These are phyloP conservation scores for Boulengeromyrus knoepffleri DNA, from an alignment of 2,113 vertebrate genomes.

Conservation along the genomic window DNA sequence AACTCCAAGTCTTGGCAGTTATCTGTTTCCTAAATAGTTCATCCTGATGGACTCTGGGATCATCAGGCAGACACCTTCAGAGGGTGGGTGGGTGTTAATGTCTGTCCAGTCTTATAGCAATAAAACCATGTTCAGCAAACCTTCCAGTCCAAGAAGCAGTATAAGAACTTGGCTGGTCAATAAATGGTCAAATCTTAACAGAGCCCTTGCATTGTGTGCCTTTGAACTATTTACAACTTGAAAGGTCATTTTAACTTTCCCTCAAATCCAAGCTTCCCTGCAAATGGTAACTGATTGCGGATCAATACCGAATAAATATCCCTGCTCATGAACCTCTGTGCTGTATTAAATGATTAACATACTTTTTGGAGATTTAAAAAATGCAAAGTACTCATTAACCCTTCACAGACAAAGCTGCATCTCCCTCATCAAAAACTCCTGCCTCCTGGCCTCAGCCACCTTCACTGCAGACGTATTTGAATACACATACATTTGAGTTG, in stretches of 20 bases:
- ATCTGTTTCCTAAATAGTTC: not conserved
- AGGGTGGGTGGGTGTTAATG: not conserved
- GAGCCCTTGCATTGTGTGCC: not conserved
- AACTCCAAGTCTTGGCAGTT: not conserved
- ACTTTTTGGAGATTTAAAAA: conserved; percentile 32
- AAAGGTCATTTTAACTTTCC: not conserved
- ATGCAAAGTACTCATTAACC: conserved; percentile 37
- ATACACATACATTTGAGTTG: conserved; percentile 13
- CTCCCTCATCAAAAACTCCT: conserved; percentile 21
- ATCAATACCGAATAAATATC: not conserved
- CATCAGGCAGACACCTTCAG: not conserved
- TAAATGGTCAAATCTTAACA: not conserved
- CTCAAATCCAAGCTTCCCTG: not conserved
- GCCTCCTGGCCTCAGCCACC: conserved; percentile 26
- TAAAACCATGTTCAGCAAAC: not conserved
- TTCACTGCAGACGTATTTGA: conserved; percentile 24
- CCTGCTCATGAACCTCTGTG: not conserved
- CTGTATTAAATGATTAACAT: conserved; percentile 34
- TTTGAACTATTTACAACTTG: not conserved
- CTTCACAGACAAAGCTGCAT: conserved; percentile 21
- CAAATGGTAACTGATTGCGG: conserved; percentile 25
- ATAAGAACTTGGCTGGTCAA: not conserved
- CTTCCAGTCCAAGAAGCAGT: not conserved
- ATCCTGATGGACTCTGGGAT: not conserved
- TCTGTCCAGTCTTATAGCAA: not conserved